phyloP scores from a whole-genome alignment of 2,113 vertebrate species.

The Australoheros scitulus region DNA sequence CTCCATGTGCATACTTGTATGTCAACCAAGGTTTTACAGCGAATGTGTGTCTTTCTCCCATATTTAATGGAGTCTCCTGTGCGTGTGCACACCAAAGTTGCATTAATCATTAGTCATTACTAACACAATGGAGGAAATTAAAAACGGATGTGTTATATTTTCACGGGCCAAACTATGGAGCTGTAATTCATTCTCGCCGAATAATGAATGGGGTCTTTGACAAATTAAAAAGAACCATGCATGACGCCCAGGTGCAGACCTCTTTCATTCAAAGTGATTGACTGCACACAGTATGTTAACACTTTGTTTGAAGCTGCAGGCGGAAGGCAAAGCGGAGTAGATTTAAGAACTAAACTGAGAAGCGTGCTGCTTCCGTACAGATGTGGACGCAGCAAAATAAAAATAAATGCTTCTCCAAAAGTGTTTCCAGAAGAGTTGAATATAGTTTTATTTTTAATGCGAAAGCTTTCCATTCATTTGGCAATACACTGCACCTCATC shows the following conservation, averaged over 20 bases:
- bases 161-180: slow-evolving; percentile 4
- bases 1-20: not conserved
- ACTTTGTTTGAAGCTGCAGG: slow-evolving; percentile 47
- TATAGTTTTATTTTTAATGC: slow-evolving; percentile 16
- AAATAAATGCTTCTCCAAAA: not conserved
- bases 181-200: slow-evolving; percentile 21
- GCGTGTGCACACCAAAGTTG: slow-evolving; percentile 1
- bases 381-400: slow-evolving; percentile 14
- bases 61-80: slow-evolving; percentile 3
- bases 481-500: slow-evolving; percentile 24
- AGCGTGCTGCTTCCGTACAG: not conserved
- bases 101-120: slow-evolving; percentile 30
- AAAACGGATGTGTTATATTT: slow-evolving; percentile 33
- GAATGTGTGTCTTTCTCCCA: not conserved
- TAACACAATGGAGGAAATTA: slow-evolving; percentile 25
- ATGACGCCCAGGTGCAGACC: slow-evolving; percentile 48
- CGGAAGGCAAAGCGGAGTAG: slow-evolving; percentile 23
- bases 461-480: slow-evolving; percentile 43
- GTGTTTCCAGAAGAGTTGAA: slow-evolving; percentile 16
- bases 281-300: slow-evolving; percentile 27
- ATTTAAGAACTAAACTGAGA: slow-evolving; percentile 5
- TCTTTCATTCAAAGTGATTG: slow-evolving; percentile 34
- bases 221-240: slow-evolving; percentile 46
- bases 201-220: slow-evolving; percentile 46
- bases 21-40: not conserved